Evolutionary conservation across 2,888 invertebrate species (phyloP).

Genomic region (Oligia strigilis): DNA sequence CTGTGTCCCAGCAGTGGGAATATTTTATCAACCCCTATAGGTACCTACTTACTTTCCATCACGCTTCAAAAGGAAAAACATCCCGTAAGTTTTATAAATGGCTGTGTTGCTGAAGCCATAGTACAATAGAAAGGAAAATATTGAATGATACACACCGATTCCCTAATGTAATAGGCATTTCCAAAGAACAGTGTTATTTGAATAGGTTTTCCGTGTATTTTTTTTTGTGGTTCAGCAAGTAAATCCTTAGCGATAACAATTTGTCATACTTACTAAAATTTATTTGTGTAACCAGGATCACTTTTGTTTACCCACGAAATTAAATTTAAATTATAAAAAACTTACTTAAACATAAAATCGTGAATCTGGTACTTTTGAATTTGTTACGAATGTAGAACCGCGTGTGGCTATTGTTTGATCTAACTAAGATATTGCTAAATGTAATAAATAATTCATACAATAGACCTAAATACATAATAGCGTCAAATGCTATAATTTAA

Average conservation of each 20-base stretch:
- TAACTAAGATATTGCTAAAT: slow-evolving; percentile 64
- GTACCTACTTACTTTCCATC: too few species aligned
- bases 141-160: neutral
- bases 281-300: neutral
- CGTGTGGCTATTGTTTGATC: slow-evolving; percentile 47
- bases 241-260: slow-evolving; percentile 4
- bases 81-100: neutral
- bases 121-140: neutral
- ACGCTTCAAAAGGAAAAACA: neutral
- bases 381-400: neutral
- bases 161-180: neutral
- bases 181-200: neutral
- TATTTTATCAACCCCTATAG: neutral
- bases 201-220: neutral
- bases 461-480: slow-evolving; percentile 83
- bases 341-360: neutral
- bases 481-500: slow-evolving; percentile 80
- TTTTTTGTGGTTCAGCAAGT: slow-evolving; percentile 8
- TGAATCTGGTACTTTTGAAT: neutral
- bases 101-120: neutral
- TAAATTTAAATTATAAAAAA: slow-evolving; percentile 6
- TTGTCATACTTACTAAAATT: slow-evolving; percentile 10
- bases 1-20: neutral
- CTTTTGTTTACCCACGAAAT: slow-evolving; percentile 8
- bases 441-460: slow-evolving; percentile 80